These are phyloP conservation scores for Empidonax alnorum DNA, from an alignment of 2,113 vertebrate species.

Conservation along the genomic window DNA sequence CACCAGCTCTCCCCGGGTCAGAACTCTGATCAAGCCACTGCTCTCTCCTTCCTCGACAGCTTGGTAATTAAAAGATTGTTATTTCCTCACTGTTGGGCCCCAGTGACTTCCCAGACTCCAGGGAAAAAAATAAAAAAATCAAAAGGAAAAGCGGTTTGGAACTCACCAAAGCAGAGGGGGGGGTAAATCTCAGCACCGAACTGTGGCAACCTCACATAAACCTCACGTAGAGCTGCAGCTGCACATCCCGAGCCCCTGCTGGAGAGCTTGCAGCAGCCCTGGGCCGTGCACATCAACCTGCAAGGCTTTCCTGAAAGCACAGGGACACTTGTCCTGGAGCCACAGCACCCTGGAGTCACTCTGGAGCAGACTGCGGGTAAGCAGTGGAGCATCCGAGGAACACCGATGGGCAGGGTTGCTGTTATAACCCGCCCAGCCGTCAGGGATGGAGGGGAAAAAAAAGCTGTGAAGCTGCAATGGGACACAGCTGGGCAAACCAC, in stretches of 20 bases:
- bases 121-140: not conserved
- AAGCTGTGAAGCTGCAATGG: not conserved
- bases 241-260: not conserved
- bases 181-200: not conserved
- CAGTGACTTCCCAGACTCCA: not conserved
- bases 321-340: rapidly evolving
- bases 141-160: not conserved
- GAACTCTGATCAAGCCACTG: not conserved
- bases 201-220: not conserved
- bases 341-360: rapidly evolving
- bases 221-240: rapidly evolving
- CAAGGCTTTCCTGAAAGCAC: not conserved
- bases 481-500: not conserved
- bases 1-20: rapidly evolving
- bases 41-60: not conserved
- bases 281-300: rapidly evolving
- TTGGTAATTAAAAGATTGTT: not conserved
- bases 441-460: not conserved
- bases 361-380: not conserved
- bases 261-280: not conserved
- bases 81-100: not conserved
- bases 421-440: not conserved
- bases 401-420: rapidly evolving
- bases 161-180: not conserved
- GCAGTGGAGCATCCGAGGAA: rapidly evolving